Percentiles rank a stretch among this genome's conserved stretches.
Evolutionary conservation across 2,113 vertebrate species (phyloP).

Genomic region (Halichoerus grypus): DNA sequence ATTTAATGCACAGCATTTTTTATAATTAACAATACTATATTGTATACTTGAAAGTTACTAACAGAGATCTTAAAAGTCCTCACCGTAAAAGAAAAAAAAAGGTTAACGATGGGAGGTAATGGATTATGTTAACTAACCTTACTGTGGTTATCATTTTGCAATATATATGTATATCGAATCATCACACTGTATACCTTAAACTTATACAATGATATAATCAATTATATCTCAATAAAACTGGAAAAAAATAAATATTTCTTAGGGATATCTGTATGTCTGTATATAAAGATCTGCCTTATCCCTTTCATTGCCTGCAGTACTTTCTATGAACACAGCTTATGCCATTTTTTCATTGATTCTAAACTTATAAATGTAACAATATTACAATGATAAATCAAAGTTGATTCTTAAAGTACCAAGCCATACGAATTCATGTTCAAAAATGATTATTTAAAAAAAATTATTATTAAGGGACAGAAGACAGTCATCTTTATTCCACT

Average conservation of each 20-base stretch:
- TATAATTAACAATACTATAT: neutral
- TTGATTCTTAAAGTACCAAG: neutral
- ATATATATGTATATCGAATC: neutral
- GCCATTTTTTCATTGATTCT: neutral
- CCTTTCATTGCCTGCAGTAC: neutral
- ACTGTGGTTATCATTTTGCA: neutral
- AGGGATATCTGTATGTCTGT: neutral
- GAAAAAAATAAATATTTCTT: neutral
- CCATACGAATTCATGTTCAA: neutral
- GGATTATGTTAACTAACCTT: neutral
- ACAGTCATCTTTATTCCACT: neutral
- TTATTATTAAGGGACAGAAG: neutral
- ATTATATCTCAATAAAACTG: constrained; percentile 28
- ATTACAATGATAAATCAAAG: neutral
- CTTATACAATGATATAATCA: neutral
- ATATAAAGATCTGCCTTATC: neutral
- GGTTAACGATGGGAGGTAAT: neutral
- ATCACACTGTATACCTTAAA: neutral
- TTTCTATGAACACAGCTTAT: neutral
- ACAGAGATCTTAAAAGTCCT: neutral
- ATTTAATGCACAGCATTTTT: neutral
- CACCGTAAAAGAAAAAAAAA: neutral
- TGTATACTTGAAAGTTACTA: neutral
- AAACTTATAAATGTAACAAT: neutral
- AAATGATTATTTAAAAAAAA: neutral